Percentiles rank a stretch among this genome's conserved stretches.
These are phyloP conservation scores for Bombus vancouverensis DNA, from an alignment of 1,140 invertebrate genomes.

Conservation along the genomic window DNA sequence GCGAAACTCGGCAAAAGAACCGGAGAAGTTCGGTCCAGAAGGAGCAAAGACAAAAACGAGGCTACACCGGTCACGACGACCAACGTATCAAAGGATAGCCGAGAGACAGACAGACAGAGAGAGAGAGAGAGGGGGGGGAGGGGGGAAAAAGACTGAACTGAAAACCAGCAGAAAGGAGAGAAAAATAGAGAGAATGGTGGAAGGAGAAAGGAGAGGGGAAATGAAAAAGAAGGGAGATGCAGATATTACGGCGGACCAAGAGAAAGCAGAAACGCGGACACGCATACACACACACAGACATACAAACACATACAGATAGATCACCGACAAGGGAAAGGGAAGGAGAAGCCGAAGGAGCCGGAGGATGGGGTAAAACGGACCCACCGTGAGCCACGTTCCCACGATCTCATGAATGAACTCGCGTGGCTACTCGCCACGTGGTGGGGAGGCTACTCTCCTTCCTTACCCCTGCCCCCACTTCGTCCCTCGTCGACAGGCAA, in stretches of 20 bases:
- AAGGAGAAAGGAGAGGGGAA: background rate
- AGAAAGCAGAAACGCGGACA: background rate
- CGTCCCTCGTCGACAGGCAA: constrained; percentile 30
- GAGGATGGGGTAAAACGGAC: constrained; percentile 67
- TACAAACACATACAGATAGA: background rate
- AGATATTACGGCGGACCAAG: background rate
- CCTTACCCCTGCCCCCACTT: constrained; percentile 32
- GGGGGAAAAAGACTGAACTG: constrained; percentile 14
- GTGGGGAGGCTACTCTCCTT: constrained; percentile 72
- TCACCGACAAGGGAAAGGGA: constrained; percentile 27
- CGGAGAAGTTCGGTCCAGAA: constrained; percentile 17
- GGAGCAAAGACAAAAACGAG: constrained; percentile 40
- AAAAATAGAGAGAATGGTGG: constrained; percentile 5
- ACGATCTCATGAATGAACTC: constrained; percentile 83
- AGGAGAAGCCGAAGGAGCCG: constrained; percentile 57
- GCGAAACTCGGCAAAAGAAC: constrained; percentile 45
- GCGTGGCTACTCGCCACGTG: constrained; percentile 77
- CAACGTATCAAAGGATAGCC: constrained; percentile 52
- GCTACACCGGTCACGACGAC: constrained; percentile 10
- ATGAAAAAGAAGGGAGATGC: background rate
- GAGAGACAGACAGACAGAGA: constrained; percentile 34
- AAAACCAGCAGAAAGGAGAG: constrained; percentile 38
- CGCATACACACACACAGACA: too few species aligned
- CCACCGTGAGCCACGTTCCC: constrained; percentile 79
- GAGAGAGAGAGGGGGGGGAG: constrained; percentile 29